Evolutionary conservation across 2,888 invertebrate genomes (phyloP).

Genomic region (Cerastis leucographa): DNA sequence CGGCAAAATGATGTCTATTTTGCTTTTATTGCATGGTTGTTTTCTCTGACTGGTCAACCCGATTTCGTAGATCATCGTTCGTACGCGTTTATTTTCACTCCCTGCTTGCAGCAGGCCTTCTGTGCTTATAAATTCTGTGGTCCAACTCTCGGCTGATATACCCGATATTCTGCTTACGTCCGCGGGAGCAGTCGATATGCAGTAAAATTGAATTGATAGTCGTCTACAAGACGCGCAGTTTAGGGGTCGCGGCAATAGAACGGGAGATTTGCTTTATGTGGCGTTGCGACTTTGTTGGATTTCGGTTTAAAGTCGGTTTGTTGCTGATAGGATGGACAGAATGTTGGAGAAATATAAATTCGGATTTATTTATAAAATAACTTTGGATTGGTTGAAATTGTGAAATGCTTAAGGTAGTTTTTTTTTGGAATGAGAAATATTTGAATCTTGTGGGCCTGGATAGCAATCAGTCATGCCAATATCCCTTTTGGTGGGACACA

Average conservation of each 20-base stretch:
- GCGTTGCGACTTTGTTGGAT: conserved; percentile 55
- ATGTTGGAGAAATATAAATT: conserved; percentile 5
- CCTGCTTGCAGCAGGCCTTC: conserved; percentile 6
- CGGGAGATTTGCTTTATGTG: conserved; percentile 57
- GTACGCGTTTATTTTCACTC: no score
- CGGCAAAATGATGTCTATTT: neutral
- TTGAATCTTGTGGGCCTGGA: neutral
- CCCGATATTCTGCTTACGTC: conserved; percentile 69
- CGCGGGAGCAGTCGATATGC: conserved; percentile 72
- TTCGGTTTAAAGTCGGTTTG: conserved; percentile 42
- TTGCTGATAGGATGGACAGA: conserved; percentile 29
- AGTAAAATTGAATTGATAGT: conserved; percentile 74
- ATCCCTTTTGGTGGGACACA: neutral
- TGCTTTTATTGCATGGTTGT: neutral
- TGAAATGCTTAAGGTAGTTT: neutral
- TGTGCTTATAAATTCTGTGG: conserved; percentile 12
- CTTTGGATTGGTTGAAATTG: neutral
- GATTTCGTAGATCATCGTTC: neutral
- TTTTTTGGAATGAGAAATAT: neutral
- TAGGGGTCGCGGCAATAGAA: conserved; percentile 59
- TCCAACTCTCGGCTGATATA: conserved; percentile 36
- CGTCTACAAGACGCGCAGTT: conserved; percentile 59
- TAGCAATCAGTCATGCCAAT: neutral
- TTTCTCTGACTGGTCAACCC: neutral
- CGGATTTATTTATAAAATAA: neutral